Evolutionary conservation across 2,113 vertebrate genomes (phyloP).

Genomic region (Periophthalmodon schlosseri): DNA sequence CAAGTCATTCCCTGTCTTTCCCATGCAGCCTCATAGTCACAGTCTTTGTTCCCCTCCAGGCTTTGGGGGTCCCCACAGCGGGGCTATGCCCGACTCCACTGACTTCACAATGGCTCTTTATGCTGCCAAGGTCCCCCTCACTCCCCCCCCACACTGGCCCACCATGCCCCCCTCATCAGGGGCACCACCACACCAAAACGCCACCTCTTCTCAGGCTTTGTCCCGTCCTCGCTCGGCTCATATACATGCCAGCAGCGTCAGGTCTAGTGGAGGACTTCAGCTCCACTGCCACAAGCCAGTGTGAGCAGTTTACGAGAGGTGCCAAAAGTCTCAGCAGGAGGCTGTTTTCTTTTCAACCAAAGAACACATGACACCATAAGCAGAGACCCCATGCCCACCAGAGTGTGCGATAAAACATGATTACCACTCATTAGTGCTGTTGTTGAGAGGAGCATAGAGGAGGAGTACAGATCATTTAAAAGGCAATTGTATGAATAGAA

Average conservation of each 20-base stretch:
- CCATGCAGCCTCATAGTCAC: conserved; percentile 74
- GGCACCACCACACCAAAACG: conserved; percentile 50
- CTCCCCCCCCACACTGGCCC: conserved; percentile 37
- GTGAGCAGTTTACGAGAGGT: conserved; percentile 43
- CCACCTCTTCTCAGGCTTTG: conserved; percentile 51
- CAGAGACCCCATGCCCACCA: conserved; percentile 35
- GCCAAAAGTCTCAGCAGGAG: conserved; percentile 57
- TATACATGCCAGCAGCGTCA: conserved; percentile 47
- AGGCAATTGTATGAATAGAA: not conserved
- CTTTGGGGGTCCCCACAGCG: conserved; percentile 71
- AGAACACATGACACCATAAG: conserved; percentile 58
- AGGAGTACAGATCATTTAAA: not conserved
- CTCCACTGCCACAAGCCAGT: conserved; percentile 41
- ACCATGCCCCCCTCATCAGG: conserved; percentile 61
- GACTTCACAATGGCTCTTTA: conserved; percentile 76
- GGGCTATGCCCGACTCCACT: conserved; percentile 66
- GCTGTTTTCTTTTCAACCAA: conserved; percentile 56
- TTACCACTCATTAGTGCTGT: conserved; percentile 44
- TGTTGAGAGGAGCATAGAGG: conserved; percentile 30
- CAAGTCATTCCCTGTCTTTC: conserved; percentile 70
- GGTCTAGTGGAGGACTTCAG: conserved; percentile 43
- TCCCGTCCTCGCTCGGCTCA: conserved; percentile 18
- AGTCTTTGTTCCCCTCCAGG: conserved; percentile 70
- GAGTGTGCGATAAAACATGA: conserved; percentile 47
- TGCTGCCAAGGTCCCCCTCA: conserved; percentile 56